A percentile compares a stretch with the other conserved stretches of the same genome.
These are phyloP conservation scores for Terrapene triunguis DNA, from an alignment of 2,113 vertebrate genomes.

Conservation along the genomic window DNA sequence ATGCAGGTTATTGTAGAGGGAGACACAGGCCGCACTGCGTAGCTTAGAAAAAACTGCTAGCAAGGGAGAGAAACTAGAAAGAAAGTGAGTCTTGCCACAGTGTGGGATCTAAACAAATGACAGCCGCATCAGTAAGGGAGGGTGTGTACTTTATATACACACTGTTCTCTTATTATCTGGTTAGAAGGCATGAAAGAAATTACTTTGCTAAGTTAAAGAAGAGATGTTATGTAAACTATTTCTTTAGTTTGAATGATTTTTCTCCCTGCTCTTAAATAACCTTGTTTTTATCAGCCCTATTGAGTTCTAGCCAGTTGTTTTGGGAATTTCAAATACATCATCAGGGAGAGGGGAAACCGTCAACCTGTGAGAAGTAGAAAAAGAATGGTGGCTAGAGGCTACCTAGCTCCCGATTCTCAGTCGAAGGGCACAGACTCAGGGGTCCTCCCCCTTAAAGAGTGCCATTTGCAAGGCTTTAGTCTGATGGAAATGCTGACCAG, in stretches of 20 bases:
- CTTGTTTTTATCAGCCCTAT: conserved; percentile 62
- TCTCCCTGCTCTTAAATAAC: conserved; percentile 66
- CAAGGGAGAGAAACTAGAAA: accelerated
- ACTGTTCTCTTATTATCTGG: background rate
- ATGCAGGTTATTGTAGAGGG: background rate
- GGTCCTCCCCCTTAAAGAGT: conserved; percentile 13
- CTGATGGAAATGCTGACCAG: conserved; percentile 25
- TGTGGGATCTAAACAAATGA: background rate
- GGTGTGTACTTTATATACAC: background rate
- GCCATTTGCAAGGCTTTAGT: background rate
- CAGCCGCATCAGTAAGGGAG: background rate
- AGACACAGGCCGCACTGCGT: background rate
- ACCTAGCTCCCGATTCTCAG: conserved; percentile 8
- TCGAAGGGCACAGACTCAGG: conserved; percentile 3
- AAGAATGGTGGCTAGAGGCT: background rate
- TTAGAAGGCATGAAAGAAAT: background rate
- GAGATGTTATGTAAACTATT: conserved; percentile 55
- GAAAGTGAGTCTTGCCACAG: background rate
- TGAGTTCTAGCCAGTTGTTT: conserved; percentile 33
- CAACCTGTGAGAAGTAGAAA: background rate
- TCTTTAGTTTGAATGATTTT: conserved; percentile 68
- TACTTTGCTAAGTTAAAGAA: conserved; percentile 17
- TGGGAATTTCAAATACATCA: conserved; percentile 53
- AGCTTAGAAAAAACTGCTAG: background rate
- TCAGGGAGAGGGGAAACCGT: conserved; percentile 35